Conservation (phyloP, 2,113 vertebrate genomes). For the Ceyx margarethae region DNA sequence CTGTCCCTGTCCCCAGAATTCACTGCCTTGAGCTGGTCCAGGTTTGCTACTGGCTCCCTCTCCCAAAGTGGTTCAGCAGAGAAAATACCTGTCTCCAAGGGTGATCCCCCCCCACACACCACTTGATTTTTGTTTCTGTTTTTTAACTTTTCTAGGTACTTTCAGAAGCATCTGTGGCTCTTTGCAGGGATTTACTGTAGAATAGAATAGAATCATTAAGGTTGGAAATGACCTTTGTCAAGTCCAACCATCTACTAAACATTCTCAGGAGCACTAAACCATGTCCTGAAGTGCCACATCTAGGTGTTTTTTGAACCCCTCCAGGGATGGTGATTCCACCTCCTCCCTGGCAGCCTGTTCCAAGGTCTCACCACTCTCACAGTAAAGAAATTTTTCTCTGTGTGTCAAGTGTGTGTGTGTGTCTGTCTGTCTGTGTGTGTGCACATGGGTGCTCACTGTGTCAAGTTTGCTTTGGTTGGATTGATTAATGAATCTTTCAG, state of each 20-base stretch:
- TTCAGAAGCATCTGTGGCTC: neutral
- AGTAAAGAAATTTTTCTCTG: no score
- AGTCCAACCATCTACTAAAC: no score
- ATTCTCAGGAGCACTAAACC: no score
- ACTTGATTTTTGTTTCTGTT: neutral
- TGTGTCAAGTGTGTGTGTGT: neutral
- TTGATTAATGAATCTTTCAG: conserved; percentile 85
- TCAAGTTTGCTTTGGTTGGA: conserved; percentile 78
- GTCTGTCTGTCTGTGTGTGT: neutral
- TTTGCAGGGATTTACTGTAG: neutral
- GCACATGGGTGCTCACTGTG: accelerated
- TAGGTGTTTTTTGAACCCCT: no score
- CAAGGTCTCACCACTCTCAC: no score
- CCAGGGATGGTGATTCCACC: no score
- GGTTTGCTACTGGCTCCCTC: neutral
- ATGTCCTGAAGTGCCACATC: no score
- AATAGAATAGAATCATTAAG: no score
- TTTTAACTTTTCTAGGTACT: neutral
- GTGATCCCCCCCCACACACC: neutral
- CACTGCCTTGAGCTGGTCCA: neutral
- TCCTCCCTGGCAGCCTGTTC: no score
- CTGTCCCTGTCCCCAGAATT: neutral
- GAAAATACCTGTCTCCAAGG: neutral
- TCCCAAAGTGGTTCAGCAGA: neutral
- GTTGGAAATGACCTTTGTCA: no score